These are phyloP conservation scores for Aphelenchoides fujianensis DNA, from an alignment of 1,140 invertebrate species.

Conservation along the genomic window DNA sequence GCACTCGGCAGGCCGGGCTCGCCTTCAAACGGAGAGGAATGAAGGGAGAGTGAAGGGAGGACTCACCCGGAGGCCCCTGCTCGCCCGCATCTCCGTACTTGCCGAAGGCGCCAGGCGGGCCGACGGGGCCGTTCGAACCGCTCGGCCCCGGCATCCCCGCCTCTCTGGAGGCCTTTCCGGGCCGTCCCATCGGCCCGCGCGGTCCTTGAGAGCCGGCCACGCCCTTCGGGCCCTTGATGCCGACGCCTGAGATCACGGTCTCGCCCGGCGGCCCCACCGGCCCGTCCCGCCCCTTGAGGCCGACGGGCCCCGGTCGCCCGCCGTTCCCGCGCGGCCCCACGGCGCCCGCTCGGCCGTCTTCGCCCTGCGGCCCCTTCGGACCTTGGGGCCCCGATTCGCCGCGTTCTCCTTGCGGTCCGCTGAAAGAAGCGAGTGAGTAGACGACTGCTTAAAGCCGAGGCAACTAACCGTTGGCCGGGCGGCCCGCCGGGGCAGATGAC, in stretches of 20 bases:
- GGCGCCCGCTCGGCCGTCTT: constrained; percentile 27
- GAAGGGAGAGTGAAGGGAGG: background rate
- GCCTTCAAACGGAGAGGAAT: background rate
- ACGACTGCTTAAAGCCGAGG: no score
- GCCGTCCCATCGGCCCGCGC: no score
- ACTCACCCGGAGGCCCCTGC: constrained; percentile 46
- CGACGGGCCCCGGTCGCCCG: constrained; percentile 27
- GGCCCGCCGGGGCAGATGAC: constrained; percentile 53
- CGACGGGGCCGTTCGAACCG: no score
- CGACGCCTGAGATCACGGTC: constrained; percentile 30
- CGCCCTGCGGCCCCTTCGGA: constrained; percentile 28
- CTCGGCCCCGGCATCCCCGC: no score
- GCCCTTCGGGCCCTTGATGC: no score
- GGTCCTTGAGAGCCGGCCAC: no score
- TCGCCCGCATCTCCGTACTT: no score
- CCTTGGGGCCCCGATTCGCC: constrained; percentile 35
- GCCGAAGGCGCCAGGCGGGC: no score
- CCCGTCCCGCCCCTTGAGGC: constrained; percentile 17
- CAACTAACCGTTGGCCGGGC: constrained; percentile 48
- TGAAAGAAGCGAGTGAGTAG: constrained; percentile 28
- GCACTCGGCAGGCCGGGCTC: constrained; percentile 11
- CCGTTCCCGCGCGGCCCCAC: constrained; percentile 35
- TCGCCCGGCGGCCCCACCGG: constrained; percentile 25
- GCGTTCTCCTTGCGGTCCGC: constrained; percentile 48
- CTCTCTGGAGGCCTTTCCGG: no score